Percentiles rank a stretch among this genome's conserved stretches.
Evolutionary conservation across 2,113 vertebrate species (phyloP).

Genomic region (Pangasianodon hypophthalmus): DNA sequence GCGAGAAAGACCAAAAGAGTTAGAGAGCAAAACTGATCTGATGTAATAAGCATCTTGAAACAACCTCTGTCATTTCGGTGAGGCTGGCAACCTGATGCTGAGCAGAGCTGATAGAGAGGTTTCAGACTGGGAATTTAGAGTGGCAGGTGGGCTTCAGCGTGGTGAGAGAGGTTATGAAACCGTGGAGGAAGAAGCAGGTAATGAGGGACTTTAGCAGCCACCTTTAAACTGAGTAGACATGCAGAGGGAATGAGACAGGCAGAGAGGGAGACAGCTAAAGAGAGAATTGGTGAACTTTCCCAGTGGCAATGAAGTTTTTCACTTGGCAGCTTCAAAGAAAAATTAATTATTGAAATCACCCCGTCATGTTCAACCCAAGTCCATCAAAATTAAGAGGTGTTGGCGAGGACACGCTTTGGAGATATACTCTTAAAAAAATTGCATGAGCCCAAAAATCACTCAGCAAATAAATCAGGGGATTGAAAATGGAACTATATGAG

Average conservation of each 20-base stretch:
- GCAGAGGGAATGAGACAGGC: slow-evolving; percentile 4
- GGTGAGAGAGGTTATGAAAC: slow-evolving; percentile 1
- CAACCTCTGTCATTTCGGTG: background rate
- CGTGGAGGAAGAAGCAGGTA: slow-evolving; percentile 7
- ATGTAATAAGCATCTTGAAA: slow-evolving; percentile 12
- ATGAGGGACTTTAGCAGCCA: slow-evolving; percentile 42
- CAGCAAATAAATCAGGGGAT: background rate
- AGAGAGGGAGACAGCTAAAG: slow-evolving; percentile 46
- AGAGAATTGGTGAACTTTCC: slow-evolving; percentile 68
- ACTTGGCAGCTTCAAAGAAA: slow-evolving; percentile 79
- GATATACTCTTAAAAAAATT: slow-evolving; percentile 48
- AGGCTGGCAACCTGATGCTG: background rate
- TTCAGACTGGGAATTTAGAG: slow-evolving; percentile 15
- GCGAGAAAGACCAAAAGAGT: background rate
- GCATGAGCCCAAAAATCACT: slow-evolving; percentile 18
- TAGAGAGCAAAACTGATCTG: background rate
- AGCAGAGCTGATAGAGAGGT: background rate
- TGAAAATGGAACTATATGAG: background rate
- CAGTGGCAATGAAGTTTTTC: slow-evolving; percentile 71
- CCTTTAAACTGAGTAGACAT: slow-evolving; percentile 38
- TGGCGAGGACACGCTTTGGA: slow-evolving; percentile 50
- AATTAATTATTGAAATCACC: slow-evolving; percentile 82
- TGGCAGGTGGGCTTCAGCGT: background rate
- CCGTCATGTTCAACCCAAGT: slow-evolving; percentile 64
- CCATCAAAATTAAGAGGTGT: slow-evolving; percentile 60